Evolutionary conservation across 2,888 invertebrate species (phyloP).

Genomic region (Protonemura montana): DNA sequence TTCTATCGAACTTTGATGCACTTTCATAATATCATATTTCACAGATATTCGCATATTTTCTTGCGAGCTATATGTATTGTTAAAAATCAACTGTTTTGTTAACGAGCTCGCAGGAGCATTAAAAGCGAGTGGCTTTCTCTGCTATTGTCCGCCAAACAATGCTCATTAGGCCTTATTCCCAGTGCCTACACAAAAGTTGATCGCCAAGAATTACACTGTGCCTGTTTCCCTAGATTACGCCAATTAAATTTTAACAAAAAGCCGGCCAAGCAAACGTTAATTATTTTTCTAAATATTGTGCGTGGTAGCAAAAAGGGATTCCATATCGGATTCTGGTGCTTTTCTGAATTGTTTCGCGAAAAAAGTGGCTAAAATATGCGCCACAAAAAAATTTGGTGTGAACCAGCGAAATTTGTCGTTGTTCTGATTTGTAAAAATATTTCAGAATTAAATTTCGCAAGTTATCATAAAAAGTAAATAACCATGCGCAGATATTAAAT

Average conservation of each 20-base stretch:
- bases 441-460: too few relatives aligned
- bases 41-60: too few relatives aligned
- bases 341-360: not conserved
- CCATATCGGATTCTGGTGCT: not conserved
- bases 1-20: too few relatives aligned
- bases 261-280: not conserved
- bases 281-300: not conserved
- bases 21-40: too few relatives aligned
- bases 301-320: not conserved
- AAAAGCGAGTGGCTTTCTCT: not conserved
- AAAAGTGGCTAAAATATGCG: too few relatives aligned
- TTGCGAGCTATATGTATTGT: not conserved
- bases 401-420: too few relatives aligned
- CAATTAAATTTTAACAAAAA: slow-evolving; percentile 7
- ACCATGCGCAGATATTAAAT: too few relatives aligned
- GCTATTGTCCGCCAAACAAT: not conserved
- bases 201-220: not conserved
- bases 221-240: not conserved
- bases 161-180: not conserved
- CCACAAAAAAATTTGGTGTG: too few relatives aligned
- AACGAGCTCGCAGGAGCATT: not conserved
- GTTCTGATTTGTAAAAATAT: too few relatives aligned
- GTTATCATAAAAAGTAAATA: not conserved
- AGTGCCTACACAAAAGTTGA: not conserved
- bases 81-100: not conserved